These are phyloP conservation scores for Myotis lucifugus DNA, from an alignment of 2,113 vertebrate genomes.

Conservation along the genomic window DNA sequence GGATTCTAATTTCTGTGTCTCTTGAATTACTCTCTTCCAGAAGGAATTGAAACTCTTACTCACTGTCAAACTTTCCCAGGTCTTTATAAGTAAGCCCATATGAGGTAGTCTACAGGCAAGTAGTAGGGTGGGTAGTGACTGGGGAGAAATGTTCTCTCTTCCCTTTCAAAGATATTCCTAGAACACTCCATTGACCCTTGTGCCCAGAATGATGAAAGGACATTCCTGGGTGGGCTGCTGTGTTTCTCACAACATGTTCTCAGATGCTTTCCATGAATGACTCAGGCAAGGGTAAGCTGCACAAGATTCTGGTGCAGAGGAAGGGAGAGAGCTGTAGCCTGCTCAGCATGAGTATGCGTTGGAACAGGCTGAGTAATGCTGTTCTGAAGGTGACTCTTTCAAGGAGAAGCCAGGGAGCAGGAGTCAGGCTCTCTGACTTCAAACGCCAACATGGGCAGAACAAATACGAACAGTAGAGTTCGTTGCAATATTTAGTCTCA, in stretches of 20 bases:
- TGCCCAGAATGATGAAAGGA: not conserved
- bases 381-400: not conserved
- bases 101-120: not conserved
- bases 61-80: not conserved
- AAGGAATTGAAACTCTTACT: not conserved
- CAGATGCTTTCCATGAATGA: slow-evolving; percentile 63
- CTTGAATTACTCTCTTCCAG: slow-evolving; percentile 7
- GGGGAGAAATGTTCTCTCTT: not conserved
- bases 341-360: not conserved
- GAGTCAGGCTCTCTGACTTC: not conserved
- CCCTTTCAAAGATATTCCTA: slow-evolving; percentile 5
- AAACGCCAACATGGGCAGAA: not conserved
- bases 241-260: not conserved
- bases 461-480: not conserved
- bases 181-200: not conserved
- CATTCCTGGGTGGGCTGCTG: not conserved
- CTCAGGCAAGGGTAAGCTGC: slow-evolving; percentile 40
- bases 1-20: not conserved
- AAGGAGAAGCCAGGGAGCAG: not conserved
- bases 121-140: not conserved
- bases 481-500: not conserved
- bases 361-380: slow-evolving; percentile 29
- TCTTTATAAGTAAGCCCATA: not conserved
- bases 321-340: not conserved
- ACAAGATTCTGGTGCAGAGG: not conserved